These are phyloP conservation scores for Thymelicus acteon DNA, from an alignment of 2,888 invertebrate genomes.

Conservation along the genomic window DNA sequence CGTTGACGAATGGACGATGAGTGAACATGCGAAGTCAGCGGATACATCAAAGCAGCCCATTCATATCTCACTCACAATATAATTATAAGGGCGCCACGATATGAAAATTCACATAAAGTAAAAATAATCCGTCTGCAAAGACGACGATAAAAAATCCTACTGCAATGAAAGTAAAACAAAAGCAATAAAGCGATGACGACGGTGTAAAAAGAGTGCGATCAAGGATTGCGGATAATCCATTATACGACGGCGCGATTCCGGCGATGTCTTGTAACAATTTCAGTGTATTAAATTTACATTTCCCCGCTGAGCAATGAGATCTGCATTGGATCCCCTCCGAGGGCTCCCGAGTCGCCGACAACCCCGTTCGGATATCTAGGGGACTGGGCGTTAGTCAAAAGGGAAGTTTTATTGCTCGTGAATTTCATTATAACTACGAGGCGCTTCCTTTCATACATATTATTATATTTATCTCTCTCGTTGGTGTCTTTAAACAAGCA, in stretches of 20 bases:
- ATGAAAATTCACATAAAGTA: too few species aligned
- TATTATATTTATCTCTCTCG: conserved; percentile 53
- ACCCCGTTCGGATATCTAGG: conserved; percentile 74
- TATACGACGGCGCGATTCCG: conserved; percentile 30
- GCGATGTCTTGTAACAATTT: conserved; percentile 39
- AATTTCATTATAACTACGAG: conserved; percentile 82
- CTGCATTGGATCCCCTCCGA: conserved; percentile 38
- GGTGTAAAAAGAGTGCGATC: conserved; percentile 20
- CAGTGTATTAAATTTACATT: conserved; percentile 47
- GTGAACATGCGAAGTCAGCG: too few species aligned
- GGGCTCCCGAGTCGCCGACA: conserved; percentile 41
- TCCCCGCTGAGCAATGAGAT: conserved; percentile 13
- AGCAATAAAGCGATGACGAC: not conserved
- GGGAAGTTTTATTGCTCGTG: conserved; percentile 84
- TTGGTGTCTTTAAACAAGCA: conserved; percentile 78
- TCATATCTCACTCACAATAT: too few species aligned
- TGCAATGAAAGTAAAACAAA: conserved; percentile 7
- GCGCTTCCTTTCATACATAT: conserved; percentile 40
- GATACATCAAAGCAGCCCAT: too few species aligned
- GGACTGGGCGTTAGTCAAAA: conserved; percentile 69
- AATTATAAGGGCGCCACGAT: too few species aligned
- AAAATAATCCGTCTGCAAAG: not conserved
- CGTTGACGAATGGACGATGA: too few species aligned
- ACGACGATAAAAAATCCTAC: not conserved
- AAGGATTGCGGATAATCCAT: conserved; percentile 35